Evolutionary conservation across 2,888 invertebrate genomes (phyloP).

Genomic region (Meteorus colon): DNA sequence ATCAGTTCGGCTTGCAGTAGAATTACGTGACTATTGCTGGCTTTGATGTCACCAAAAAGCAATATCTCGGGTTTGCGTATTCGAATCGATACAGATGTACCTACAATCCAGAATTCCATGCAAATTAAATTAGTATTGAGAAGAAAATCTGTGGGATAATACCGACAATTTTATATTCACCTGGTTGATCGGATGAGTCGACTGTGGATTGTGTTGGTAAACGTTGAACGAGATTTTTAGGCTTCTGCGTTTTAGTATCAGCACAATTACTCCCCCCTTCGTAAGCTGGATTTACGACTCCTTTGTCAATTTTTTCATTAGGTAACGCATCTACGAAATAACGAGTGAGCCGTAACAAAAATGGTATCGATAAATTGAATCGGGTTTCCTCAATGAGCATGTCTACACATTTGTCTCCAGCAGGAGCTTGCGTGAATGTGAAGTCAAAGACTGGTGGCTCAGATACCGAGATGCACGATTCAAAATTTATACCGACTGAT

Average conservation of each 20-base stretch:
- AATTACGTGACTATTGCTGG: constrained; percentile 78
- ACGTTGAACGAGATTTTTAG: neutral
- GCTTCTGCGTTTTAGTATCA: neutral
- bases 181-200: constrained; percentile 69
- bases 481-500: constrained; percentile 75
- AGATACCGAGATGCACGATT: constrained; percentile 77
- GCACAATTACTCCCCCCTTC: constrained; percentile 65
- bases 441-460: constrained; percentile 84
- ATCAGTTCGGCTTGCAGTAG: constrained; percentile 82
- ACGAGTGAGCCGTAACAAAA: constrained; percentile 78
- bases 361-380: constrained; percentile 83
- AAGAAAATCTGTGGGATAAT: neutral
- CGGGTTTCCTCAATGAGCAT: constrained; percentile 83
- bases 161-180: constrained; percentile 45
- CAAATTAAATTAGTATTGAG: constrained; percentile 22
- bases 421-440: constrained; percentile 78
- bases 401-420: constrained; percentile 79
- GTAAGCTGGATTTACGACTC: constrained; percentile 83
- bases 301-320: constrained; percentile 77
- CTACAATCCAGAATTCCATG: constrained; percentile 62
- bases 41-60: constrained; percentile 81
- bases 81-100: constrained; percentile 82
- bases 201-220: neutral
- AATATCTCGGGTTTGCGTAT: constrained; percentile 86
- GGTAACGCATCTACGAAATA: constrained; percentile 80